These are phyloP conservation scores for Thunnus thynnus DNA, from an alignment of 2,113 vertebrate species.

Conservation along the genomic window DNA sequence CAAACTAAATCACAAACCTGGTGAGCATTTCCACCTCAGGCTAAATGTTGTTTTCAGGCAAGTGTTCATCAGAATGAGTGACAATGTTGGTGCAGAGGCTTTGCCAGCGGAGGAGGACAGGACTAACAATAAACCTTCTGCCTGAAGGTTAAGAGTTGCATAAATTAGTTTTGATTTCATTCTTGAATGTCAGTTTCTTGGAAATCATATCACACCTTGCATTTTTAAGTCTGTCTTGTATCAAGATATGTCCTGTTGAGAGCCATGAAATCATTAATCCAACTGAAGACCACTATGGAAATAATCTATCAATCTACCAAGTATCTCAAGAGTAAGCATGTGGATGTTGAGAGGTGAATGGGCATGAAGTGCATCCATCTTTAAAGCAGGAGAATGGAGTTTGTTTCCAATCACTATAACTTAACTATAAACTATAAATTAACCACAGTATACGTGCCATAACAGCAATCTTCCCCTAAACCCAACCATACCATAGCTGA, in stretches of 20 bases:
- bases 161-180: conserved; percentile 24
- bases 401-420: too few species aligned
- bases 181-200: conserved; percentile 12
- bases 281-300: neutral
- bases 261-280: neutral
- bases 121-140: neutral
- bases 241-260: neutral
- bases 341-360: too few species aligned
- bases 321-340: too few species aligned
- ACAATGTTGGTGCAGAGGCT: neutral
- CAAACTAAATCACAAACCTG: neutral
- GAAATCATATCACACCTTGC: conserved; percentile 1
- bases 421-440: too few species aligned
- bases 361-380: too few species aligned
- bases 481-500: too few species aligned
- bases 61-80: conserved; percentile 5
- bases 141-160: neutral
- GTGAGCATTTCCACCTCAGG: neutral
- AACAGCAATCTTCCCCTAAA: too few species aligned
- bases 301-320: neutral
- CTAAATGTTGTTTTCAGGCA: neutral
- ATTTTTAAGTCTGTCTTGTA: neutral
- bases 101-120: neutral
- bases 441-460: too few species aligned
- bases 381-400: too few species aligned